Percentiles rank a stretch among this genome's conserved stretches.
phyloP scores from a whole-genome alignment of 2,113 vertebrate species.

The Merops nubicus region DNA sequence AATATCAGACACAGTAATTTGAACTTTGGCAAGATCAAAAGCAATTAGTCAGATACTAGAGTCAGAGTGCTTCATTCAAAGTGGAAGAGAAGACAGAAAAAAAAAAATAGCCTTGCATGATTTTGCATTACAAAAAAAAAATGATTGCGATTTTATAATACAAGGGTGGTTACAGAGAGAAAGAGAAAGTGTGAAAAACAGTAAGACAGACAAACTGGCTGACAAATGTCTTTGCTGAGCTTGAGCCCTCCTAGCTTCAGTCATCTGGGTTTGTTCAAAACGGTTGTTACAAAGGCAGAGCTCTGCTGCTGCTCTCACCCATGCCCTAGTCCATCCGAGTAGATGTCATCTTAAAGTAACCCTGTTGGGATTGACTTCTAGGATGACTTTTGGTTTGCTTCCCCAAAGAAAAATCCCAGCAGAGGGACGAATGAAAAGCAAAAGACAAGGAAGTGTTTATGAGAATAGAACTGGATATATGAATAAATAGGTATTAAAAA shows the following conservation, averaged over 20 bases:
- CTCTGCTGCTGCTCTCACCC: neutral
- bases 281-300: neutral
- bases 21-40: constrained; percentile 27
- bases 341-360: neutral
- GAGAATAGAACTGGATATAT: neutral
- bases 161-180: neutral
- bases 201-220: neutral
- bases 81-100: neutral
- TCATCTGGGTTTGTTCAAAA: neutral
- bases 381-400: neutral
- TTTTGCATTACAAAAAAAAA: constrained; percentile 4
- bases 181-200: neutral
- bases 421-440: neutral
- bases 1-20: neutral
- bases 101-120: neutral
- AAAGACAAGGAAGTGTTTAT: neutral
- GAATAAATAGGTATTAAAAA: neutral
- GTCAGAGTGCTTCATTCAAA: neutral
- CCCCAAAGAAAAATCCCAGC: neutral
- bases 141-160: neutral
- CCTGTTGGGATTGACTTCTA: neutral
- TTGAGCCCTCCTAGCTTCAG: neutral
- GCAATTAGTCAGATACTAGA: neutral
- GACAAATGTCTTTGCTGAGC: neutral
- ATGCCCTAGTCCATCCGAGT: neutral